Base-by-base conservation (phyloP, 2,888 invertebrate species). In the Oasisia sp. region DNA sequence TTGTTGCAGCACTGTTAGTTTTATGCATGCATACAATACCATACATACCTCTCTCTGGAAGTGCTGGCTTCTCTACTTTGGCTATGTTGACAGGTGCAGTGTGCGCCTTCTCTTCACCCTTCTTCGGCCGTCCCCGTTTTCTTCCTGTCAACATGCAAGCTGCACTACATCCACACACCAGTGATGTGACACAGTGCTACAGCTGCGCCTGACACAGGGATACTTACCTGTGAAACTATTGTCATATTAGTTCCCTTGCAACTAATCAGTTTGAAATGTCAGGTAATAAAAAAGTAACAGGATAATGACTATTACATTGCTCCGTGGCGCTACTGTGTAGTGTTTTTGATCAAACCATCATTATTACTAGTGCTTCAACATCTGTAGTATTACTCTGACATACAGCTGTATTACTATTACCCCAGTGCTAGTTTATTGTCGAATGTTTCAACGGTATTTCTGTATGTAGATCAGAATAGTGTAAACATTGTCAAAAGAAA, bases 31-130 rank as follows among this genome's bases (percentile, higher is more conserved):
- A 91, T 27, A n/a, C 32, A 4, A 4, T 38, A 38, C 38, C n/a
- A n/a, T n/a, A n/a, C n/a, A n/a, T 93, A 95, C 95, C 94, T 93
- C 94, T 95, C 89, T 95, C 95, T 89, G 95, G 94, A 27, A 93
- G 44, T 50, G 89, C 7, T 44, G 90, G 90, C 89, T 45, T 56
- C 44, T 92, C 91, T n/a, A 32, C 27, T 19, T 74, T 32, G 0
- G 89, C 58, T 32, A 56, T 5, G 27, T 50, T 89, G 12, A 32
- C 32, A 89, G 93, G 27, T 56, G 32, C 74, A 91, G 90, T 92
- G 92, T 94, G 92, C 50, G 93, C 93, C 93, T 95, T 94, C 89
- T 94, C 94, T 92, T 95, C 94, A 32, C 94, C 94, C 91, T 94
- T 94, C 91, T 94, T 94, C 27, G 95, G 94, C 89, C 95, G 92